Evolutionary conservation across 2,113 vertebrate species (phyloP).

Genomic region (Sorex fumeus): DNA sequence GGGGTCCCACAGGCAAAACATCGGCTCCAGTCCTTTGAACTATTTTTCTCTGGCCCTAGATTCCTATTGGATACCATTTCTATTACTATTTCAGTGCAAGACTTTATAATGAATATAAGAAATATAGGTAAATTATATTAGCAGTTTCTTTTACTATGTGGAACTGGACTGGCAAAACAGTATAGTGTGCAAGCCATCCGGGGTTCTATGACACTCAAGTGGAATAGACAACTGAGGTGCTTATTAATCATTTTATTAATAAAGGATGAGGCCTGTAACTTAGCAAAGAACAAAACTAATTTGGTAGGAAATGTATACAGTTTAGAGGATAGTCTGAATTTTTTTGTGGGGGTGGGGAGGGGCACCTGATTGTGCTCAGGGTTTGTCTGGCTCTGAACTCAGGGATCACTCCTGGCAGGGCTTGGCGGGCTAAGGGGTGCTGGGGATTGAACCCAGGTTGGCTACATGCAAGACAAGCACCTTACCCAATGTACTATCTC

Average conservation of each 20-base stretch:
- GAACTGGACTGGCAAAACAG: conserved; percentile 36
- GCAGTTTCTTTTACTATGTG: conserved; percentile 11
- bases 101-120: conserved; percentile 56
- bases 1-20: too few species aligned
- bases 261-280: background rate
- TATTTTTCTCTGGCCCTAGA: too few species aligned
- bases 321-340: too few species aligned
- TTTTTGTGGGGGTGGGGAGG: too few species aligned
- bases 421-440: too few species aligned
- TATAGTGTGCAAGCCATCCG: conserved; percentile 14
- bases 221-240: conserved; percentile 24
- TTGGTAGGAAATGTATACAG: background rate
- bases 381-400: too few species aligned
- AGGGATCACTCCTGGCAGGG: too few species aligned
- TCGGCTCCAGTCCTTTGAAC: too few species aligned
- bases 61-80: background rate
- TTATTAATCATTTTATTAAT: conserved; percentile 29
- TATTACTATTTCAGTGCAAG: conserved; percentile 59
- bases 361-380: too few species aligned
- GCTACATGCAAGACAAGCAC: too few species aligned
- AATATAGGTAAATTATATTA: conserved; percentile 30
- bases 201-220: background rate
- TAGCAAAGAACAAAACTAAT: conserved; percentile 56
- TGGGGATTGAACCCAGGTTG: too few species aligned
- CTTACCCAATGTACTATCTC: too few species aligned